Percentiles rank a stretch among this genome's conserved stretches.
Conservation (phyloP, 2,797 vertebrate genomes). For the Cottoperca gobio region DNA sequence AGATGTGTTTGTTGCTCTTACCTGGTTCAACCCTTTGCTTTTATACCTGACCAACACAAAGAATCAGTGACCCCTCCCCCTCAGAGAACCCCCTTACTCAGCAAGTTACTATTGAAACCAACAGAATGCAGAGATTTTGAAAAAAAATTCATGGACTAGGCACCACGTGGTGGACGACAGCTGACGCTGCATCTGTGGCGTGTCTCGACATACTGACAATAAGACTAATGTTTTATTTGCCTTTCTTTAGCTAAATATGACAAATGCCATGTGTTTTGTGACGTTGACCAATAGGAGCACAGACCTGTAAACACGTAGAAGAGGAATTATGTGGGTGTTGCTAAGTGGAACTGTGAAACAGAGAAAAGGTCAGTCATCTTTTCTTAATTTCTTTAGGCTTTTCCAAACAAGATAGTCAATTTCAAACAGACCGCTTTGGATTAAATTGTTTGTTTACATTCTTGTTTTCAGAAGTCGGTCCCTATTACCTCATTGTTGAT, state of each 20-base stretch:
- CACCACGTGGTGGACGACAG: constrained; percentile 16
- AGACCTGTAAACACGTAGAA: background rate
- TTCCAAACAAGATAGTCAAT: too few species aligned
- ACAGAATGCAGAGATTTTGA: constrained; percentile 51
- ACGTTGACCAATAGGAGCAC: too few species aligned
- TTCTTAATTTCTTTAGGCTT: too few species aligned
- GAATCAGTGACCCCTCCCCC: constrained; percentile 49
- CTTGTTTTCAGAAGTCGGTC: too few species aligned
- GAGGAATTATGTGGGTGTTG: background rate
- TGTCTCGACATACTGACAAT: background rate
- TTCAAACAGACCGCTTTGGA: too few species aligned
- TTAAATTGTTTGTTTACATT: too few species aligned
- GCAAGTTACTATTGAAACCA: constrained; percentile 64
- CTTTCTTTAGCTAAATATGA: too few species aligned
- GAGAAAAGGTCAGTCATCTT: too few species aligned
- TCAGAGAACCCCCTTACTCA: constrained; percentile 55
- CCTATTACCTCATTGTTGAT: background rate
- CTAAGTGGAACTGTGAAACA: too few species aligned
- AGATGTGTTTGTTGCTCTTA: constrained; percentile 45
- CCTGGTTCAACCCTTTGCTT: constrained; percentile 74
- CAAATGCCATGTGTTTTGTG: too few species aligned
- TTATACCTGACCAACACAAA: constrained; percentile 76
- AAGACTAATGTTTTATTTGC: constrained; percentile 1
- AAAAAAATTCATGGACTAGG: constrained; percentile 37
- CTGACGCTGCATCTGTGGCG: background rate